Percentiles rank a stretch among this genome's conserved stretches.
Evolutionary conservation across 2,113 vertebrate genomes (phyloP).

Genomic region (Uria lomvia): DNA sequence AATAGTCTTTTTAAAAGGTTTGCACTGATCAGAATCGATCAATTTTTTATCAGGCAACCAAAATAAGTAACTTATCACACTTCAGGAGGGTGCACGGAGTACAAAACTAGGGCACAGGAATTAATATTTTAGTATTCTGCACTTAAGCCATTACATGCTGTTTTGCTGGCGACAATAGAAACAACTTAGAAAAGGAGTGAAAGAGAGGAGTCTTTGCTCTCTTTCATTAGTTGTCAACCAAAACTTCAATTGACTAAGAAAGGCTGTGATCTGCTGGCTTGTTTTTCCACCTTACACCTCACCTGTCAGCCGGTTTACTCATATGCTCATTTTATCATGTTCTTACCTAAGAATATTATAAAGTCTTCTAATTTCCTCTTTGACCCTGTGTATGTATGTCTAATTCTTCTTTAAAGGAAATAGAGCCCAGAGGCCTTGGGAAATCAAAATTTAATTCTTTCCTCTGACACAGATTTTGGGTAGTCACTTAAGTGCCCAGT

Average conservation of each 20-base stretch:
- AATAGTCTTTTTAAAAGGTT: slow-evolving; percentile 46
- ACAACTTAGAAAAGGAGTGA: not conserved
- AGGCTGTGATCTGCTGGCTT: not conserved
- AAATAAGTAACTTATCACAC: slow-evolving; percentile 57
- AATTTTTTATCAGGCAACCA: slow-evolving; percentile 72
- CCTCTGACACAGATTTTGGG: not conserved
- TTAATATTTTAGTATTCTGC: slow-evolving; percentile 71
- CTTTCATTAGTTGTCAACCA: not conserved
- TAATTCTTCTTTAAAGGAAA: not conserved
- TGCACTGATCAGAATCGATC: slow-evolving; percentile 57
- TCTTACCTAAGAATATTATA: not conserved
- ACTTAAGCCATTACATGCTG: not conserved
- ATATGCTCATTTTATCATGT: not conserved
- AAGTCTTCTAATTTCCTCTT: not conserved
- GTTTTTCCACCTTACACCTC: not conserved
- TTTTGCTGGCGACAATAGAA: not conserved
- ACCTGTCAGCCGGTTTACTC: not conserved
- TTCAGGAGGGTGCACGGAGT: slow-evolving; percentile 7
- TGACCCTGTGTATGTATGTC: not conserved
- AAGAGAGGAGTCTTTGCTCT: not conserved
- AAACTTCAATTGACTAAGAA: not conserved
- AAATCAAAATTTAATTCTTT: not conserved
- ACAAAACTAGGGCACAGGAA: slow-evolving; percentile 46
- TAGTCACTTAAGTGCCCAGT: not conserved
- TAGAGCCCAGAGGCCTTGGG: not conserved